Percentiles rank a stretch among this genome's conserved stretches.
These are phyloP conservation scores for Arrhamphus sclerolepis DNA, from an alignment of 2,797 vertebrate species.

Conservation along the genomic window DNA sequence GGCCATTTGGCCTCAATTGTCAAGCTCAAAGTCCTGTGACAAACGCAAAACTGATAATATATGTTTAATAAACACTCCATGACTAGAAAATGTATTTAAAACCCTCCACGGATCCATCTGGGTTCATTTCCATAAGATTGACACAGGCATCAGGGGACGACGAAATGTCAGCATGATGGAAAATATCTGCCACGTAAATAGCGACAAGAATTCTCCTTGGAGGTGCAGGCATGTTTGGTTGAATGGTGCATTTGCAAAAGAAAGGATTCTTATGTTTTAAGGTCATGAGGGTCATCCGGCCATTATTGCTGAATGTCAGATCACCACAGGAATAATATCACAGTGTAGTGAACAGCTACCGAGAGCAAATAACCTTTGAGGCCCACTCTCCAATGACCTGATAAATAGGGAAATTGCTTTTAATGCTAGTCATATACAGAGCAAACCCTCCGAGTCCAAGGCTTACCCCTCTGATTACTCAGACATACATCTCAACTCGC, in stretches of 20 bases:
- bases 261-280: constrained; percentile 44
- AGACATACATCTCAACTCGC: constrained; percentile 26
- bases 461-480: constrained; percentile 35
- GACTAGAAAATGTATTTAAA: constrained; percentile 1
- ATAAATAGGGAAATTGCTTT: constrained; percentile 46
- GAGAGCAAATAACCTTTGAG: constrained; percentile 49
- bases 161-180: constrained; percentile 60
- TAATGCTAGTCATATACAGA: constrained; percentile 40
- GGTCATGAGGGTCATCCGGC: constrained; percentile 33
- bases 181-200: constrained; percentile 28
- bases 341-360: constrained; percentile 13
- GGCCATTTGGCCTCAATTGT: not conserved
- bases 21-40: not conserved
- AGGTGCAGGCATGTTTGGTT: constrained; percentile 12
- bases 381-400: constrained; percentile 44
- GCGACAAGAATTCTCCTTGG: constrained; percentile 14
- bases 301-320: constrained; percentile 52
- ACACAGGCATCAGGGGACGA: constrained; percentile 41
- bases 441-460: constrained; percentile 28
- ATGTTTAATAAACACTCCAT: constrained; percentile 18
- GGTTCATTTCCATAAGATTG: constrained; percentile 55
- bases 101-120: constrained; percentile 21
- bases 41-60: constrained; percentile 6
- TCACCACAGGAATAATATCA: constrained; percentile 35
- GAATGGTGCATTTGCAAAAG: constrained; percentile 45